These are phyloP conservation scores for Noctua pronuba DNA, from an alignment of 2,888 invertebrate species.

Conservation along the genomic window DNA sequence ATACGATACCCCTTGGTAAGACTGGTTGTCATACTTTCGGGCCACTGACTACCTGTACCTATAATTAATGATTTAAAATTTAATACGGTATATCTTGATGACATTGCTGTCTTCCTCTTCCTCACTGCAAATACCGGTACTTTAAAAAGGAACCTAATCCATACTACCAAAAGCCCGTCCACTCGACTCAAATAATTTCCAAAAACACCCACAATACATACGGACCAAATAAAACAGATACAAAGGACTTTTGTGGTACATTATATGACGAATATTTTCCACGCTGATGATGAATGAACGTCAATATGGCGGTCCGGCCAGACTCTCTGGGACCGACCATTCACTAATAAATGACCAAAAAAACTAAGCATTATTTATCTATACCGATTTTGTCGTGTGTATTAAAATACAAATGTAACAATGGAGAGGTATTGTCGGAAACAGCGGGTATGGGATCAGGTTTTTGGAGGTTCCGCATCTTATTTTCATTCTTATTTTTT, in stretches of 20 bases:
- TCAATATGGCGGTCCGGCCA: conserved; percentile 73
- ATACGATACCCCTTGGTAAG: too few species aligned
- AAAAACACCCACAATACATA: conserved; percentile 58
- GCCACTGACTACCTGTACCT: too few species aligned
- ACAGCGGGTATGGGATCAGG: conserved; percentile 74
- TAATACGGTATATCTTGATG: neutral
- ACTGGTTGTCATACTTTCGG: too few species aligned
- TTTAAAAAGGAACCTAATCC: conserved; percentile 6
- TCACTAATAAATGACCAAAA: conserved; percentile 82
- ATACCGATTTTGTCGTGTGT: conserved; percentile 85
- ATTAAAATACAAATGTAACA: conserved; percentile 89
- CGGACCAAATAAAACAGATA: conserved; percentile 58
- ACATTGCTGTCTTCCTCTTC: neutral
- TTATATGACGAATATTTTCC: conserved; percentile 71
- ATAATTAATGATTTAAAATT: neutral
- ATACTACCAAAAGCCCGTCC: conserved; percentile 3
- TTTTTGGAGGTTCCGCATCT: conserved; percentile 55
- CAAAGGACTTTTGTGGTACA: conserved; percentile 65
- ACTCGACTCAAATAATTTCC: conserved; percentile 53
- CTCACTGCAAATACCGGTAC: neutral
- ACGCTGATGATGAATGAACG: conserved; percentile 71
- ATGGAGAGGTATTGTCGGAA: conserved; percentile 85
- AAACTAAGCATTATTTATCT: conserved; percentile 86
- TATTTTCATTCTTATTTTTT: neutral
- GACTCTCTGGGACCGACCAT: conserved; percentile 86